Evolutionary conservation across 2,113 vertebrate genomes (phyloP), one percentile per base, ranked within the genome.

Genomic region (Xenotilapia longispinis): DNA sequence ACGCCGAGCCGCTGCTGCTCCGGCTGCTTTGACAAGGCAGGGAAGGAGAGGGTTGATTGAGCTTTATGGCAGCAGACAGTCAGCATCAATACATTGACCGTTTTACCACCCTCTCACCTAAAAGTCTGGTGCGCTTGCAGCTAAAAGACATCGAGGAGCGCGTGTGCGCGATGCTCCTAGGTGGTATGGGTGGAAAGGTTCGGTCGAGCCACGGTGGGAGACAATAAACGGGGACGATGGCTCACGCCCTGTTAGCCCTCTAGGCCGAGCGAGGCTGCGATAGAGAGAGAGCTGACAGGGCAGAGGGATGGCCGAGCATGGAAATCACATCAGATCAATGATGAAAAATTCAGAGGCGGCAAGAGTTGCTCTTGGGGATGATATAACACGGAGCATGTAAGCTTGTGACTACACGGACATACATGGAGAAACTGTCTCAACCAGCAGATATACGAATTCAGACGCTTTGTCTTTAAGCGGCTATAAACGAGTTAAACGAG

Each of bases 261-360:
- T 7, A 87, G 93, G 86, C 80, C 57, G 10, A 88, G 33, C 11
- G 84, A 89, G 15, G 84, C 89, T 10, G 26, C 82, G 83, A 91
- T 57, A 45, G 85, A 90, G 92, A 80, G 91, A 54, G 83, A 93
- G 90, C 83, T 88, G 90, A 90, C 90, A 83, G 82, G 81, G 94
- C 88, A 68, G 89, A 92, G 91, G 85, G 84, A 94, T 89, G 70
- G 88, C 89, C 88, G 54, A 88, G 93, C 94, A 88, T 87, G 91
- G 94, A 94, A 94, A 93, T 94, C 91, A 94, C 91, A 94, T 95
- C 93, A 92, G 93, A 94, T 95, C 94, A 91, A 94, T 93, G 94
- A 93, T 92, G 91, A 94, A 92, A 93, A 92, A 94, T 94, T 94
- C 85, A 91, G 84, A 36, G 87, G 68, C 55, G 28, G 86, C 86